Evolutionary conservation across 1,140 invertebrate genomes (phyloP), one percentile per base, ranked within the genome.

Genomic region (Drosophila obscura): DNA sequence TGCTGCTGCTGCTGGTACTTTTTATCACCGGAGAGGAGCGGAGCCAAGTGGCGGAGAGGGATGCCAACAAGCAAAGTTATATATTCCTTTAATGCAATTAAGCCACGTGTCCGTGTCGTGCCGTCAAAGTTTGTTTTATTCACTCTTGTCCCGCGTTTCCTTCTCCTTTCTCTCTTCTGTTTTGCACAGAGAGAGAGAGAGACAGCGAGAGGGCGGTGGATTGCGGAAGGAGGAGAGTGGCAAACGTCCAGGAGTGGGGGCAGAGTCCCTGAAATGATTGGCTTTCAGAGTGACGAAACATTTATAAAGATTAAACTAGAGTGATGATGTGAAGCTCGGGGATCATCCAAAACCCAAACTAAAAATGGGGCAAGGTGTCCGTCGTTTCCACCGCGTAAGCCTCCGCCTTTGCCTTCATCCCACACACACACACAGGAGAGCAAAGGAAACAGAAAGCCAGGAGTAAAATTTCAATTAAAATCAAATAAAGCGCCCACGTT

Each of bases 91-190:
- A 77, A 77, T 77, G 73, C 75, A 77, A 88, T 71, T 80, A 66
- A 65, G 79, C 83, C 83, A 88, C 83, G 83, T 88, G 83, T 77
- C 76, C 35, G 35, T 39, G 11, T 39, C 35, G 4, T 13, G 65
- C 66, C 62, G 62, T 67, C 66, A 41, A 83, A 88, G 55, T 88
- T 87, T 79, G 79, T 79, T 87, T 87, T 88, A 88, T 88, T 79
- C 82, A 82, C 76, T 80, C 26, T 28, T 2, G 5, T 28, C 26
- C 19, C 19, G 19, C 19, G 7, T 7, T 6, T 5, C 5, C 73
- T 56, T 69, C 63, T 66, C 26, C 5, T 77, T 56, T 73, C 63
- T 64, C 22, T 24, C 67, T 31, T 31, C 0, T 22, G 6, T 13
- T 26, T 31, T 13, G 45, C 28, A 24, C 22, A 13, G 5, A 50